phyloP scores from a whole-genome alignment of 2,113 vertebrate species.

The Taxidea taxus region DNA sequence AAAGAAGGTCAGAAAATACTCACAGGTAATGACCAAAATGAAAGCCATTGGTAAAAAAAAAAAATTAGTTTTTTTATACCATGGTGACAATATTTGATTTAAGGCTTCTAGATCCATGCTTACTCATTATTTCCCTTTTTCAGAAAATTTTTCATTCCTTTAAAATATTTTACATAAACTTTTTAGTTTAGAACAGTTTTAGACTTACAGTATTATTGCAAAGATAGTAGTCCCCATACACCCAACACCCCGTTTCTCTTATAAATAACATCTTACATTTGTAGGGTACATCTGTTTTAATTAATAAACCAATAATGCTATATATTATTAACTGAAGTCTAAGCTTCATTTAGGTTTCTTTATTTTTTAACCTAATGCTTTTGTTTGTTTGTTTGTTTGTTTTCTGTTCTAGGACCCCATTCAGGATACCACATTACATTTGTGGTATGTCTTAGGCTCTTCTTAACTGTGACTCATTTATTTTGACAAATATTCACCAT shows the following conservation, averaged over 20 bases:
- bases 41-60: conserved; percentile 3
- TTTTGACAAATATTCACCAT: neutral
- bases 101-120: neutral
- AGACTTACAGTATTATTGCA: neutral
- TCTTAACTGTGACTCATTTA: neutral
- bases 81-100: neutral
- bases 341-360: neutral
- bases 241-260: neutral
- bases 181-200: neutral
- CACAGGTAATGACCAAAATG: neutral
- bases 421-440: neutral
- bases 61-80: neutral
- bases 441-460: neutral
- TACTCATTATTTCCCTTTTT: neutral
- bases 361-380: neutral
- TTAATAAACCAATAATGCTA: neutral
- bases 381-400: neutral
- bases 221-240: neutral
- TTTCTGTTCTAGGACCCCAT: neutral
- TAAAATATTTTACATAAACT: neutral
- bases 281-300: neutral
- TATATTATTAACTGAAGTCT: neutral
- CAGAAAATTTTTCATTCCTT: neutral
- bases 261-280: neutral
- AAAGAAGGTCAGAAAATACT: neutral